Conservation (phyloP, 2,113 vertebrate species). For the Eurystomus gularis region DNA sequence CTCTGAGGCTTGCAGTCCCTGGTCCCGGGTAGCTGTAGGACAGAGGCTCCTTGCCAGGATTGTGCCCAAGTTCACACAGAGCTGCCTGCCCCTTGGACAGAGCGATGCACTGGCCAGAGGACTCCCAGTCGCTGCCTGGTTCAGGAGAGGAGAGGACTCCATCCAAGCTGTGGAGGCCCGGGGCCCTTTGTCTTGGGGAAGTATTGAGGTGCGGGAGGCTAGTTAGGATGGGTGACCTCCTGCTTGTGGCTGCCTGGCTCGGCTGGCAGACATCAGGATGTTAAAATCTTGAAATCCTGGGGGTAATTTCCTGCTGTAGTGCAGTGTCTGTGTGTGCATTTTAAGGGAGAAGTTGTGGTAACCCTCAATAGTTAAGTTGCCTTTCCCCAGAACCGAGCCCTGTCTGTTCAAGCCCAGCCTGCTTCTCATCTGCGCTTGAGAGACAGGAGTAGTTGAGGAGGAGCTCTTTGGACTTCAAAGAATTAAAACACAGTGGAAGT, state of each 20-base stretch:
- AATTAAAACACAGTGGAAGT: background rate
- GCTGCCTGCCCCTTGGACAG: background rate
- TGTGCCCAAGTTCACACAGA: background rate
- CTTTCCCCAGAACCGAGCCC: background rate
- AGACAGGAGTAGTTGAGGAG: no score
- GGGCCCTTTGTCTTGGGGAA: no score
- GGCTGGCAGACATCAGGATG: no score
- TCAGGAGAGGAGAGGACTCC: background rate
- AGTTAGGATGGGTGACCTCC: background rate
- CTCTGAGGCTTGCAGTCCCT: background rate
- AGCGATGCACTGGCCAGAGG: no score
- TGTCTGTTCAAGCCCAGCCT: background rate
- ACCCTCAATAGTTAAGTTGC: background rate
- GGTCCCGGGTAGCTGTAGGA: background rate
- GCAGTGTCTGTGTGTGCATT: no score
- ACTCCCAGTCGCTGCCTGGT: background rate
- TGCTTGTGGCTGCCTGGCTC: background rate
- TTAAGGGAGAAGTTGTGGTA: background rate
- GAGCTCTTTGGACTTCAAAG: background rate
- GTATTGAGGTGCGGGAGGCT: no score
- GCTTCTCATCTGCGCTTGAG: background rate
- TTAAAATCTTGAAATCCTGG: background rate
- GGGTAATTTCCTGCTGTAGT: no score
- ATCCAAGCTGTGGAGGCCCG: background rate
- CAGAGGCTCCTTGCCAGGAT: background rate